Conservation (phyloP, 2,797 vertebrate genomes). For the Xyrichtys novacula region DNA sequence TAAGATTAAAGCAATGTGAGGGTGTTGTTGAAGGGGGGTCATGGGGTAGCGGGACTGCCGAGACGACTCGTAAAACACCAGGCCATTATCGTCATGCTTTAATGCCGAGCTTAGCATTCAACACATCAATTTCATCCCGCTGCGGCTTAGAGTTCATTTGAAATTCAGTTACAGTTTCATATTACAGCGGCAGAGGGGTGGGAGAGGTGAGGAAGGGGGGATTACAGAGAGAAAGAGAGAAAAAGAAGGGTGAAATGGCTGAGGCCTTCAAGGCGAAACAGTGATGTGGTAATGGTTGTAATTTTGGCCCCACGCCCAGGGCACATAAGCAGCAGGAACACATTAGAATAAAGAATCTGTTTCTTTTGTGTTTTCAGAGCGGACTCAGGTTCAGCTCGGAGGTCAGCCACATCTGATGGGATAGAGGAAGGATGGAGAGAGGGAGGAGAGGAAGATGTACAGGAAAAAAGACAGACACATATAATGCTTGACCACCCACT, state of each 20-base stretch:
- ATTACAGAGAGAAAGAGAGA: slow-evolving; percentile 5
- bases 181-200: slow-evolving; percentile 42
- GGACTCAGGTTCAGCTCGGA: slow-evolving; percentile 37
- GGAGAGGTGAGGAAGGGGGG: slow-evolving; percentile 15
- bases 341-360: slow-evolving; percentile 66
- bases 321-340: slow-evolving; percentile 47
- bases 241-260: slow-evolving; percentile 6
- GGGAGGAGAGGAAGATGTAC: neutral
- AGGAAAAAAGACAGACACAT: too few species aligned
- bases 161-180: slow-evolving; percentile 83
- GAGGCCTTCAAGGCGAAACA: slow-evolving; percentile 64
- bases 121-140: slow-evolving; percentile 81
- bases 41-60: slow-evolving; percentile 58
- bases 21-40: slow-evolving; percentile 48
- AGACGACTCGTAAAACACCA: slow-evolving; percentile 86
- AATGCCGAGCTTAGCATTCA: slow-evolving; percentile 85
- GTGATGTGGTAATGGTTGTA: slow-evolving; percentile 78
- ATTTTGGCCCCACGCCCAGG: slow-evolving; percentile 62
- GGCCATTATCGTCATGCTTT: slow-evolving; percentile 84
- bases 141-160: slow-evolving; percentile 80
- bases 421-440: neutral
- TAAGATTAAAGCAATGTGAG: slow-evolving; percentile 82
- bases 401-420: slow-evolving; percentile 18
- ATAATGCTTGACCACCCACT: too few species aligned
- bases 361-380: slow-evolving; percentile 54